A percentile compares a stretch with the other conserved stretches of the same genome.
Conservation (phyloP, 2,113 vertebrate species). For the Bujurquina vittata region DNA sequence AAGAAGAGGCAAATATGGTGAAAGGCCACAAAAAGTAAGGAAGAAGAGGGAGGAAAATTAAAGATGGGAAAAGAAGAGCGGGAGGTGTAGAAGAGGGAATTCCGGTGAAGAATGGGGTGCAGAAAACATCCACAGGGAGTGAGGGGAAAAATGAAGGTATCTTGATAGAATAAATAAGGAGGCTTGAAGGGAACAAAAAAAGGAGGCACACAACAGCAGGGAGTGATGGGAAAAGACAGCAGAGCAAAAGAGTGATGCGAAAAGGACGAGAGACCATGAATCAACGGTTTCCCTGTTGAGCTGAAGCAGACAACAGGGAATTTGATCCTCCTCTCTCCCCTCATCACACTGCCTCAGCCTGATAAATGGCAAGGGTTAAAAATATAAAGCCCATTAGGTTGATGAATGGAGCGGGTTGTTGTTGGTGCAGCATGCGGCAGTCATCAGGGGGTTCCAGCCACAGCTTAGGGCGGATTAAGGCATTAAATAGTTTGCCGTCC, state of each 20-base stretch:
- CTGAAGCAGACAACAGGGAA: constrained; percentile 65
- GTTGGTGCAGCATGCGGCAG: constrained; percentile 70
- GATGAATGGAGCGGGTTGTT: constrained; percentile 79
- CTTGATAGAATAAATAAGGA: constrained; percentile 47
- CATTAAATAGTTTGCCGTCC: constrained; percentile 75
- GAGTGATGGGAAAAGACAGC: constrained; percentile 62
- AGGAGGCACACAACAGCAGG: constrained; percentile 57
- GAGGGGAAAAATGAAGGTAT: constrained; percentile 42
- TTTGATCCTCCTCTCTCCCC: constrained; percentile 61
- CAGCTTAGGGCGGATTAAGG: constrained; percentile 78
- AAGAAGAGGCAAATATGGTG: neutral
- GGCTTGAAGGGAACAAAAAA: neutral
- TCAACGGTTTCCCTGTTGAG: constrained; percentile 72
- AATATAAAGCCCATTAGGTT: constrained; percentile 83
- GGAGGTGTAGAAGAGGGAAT: constrained; percentile 13
- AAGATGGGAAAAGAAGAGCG: neutral
- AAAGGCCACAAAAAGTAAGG: neutral
- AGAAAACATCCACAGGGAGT: constrained; percentile 41
- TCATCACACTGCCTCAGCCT: constrained; percentile 68
- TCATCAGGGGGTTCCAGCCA: constrained; percentile 70
- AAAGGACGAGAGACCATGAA: constrained; percentile 71
- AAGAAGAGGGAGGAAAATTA: neutral
- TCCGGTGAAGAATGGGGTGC: constrained; percentile 37
- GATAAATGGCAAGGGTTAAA: constrained; percentile 85
- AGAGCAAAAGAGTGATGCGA: constrained; percentile 64